These are phyloP conservation scores for Drosophila nr. fundita DNA, from an alignment of 2,888 invertebrate species.

Conservation along the genomic window DNA sequence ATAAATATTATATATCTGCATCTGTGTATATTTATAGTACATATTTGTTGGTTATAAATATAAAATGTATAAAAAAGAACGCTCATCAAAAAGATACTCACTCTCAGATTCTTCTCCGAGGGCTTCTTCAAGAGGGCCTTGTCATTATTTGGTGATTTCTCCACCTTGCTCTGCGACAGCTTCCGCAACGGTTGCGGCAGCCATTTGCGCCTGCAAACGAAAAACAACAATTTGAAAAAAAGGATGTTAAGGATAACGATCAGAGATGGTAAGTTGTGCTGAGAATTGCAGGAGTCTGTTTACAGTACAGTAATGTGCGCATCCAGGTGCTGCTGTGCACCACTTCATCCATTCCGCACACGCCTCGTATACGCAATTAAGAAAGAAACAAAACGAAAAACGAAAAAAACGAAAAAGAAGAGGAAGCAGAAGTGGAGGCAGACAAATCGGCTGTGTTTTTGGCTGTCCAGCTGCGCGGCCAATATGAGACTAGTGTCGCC, in stretches of 20 bases:
- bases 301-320: conserved; percentile 61
- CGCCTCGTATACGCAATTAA: conserved; percentile 48
- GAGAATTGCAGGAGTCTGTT: not conserved
- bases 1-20: conserved; percentile 21
- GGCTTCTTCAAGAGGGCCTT: conserved; percentile 91
- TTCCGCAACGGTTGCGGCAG: conserved; percentile 94
- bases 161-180: conserved; percentile 94
- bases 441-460: conserved; percentile 15
- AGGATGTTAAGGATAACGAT: not conserved
- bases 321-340: conserved; percentile 58
- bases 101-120: conserved; percentile 94
- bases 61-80: conserved; percentile 22
- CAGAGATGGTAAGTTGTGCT: not conserved
- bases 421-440: not conserved
- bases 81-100: conserved; percentile 83
- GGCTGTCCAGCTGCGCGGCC: conserved; percentile 75
- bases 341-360: conserved; percentile 59
- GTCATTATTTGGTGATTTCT: conserved; percentile 87
- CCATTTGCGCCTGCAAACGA: conserved; percentile 91
- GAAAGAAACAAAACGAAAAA: not conserved
- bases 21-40: conserved; percentile 9
- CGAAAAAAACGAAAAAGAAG: not conserved
- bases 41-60: conserved; percentile 62
- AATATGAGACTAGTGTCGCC: conserved; percentile 72
- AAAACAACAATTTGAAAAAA: conserved; percentile 7